Evolutionary conservation across 2,797 vertebrate species (phyloP).

Genomic region (Rhabdophis nuchalis): DNA sequence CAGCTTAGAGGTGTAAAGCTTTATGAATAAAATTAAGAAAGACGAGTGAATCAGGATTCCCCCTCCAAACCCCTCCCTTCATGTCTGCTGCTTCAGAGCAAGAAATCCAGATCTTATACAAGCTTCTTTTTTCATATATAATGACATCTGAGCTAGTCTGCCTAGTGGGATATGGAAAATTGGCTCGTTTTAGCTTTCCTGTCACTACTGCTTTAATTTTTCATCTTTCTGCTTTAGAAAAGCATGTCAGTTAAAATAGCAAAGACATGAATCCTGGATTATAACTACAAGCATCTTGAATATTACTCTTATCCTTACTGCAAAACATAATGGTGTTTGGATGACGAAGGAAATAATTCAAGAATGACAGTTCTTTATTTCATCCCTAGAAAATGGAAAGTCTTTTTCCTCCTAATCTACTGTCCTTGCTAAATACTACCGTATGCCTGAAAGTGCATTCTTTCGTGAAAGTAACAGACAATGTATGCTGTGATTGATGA

Average conservation of each 20-base stretch:
- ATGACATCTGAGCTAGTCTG: constrained; percentile 48
- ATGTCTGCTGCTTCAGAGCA: constrained; percentile 32
- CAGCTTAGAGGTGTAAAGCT: constrained; percentile 22
- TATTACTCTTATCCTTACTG: neutral
- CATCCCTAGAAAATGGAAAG: neutral
- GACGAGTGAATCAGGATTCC: constrained; percentile 42
- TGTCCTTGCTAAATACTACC: neutral
- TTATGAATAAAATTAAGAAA: constrained; percentile 51
- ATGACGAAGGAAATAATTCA: neutral
- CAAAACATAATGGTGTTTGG: neutral
- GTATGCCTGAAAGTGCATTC: neutral
- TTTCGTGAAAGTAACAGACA: neutral
- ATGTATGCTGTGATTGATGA: neutral
- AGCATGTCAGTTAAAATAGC: constrained; percentile 18
- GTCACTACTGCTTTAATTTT: neutral
- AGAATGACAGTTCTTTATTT: neutral
- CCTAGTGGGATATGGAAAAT: constrained; percentile 33
- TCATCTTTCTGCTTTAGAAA: neutral
- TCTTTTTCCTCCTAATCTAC: neutral
- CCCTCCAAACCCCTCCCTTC: constrained; percentile 9
- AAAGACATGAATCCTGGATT: constrained; percentile 14
- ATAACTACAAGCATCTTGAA: constrained; percentile 4
- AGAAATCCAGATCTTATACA: constrained; percentile 49
- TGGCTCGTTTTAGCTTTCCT: constrained; percentile 57
- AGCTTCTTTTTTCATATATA: constrained; percentile 54